phyloP scores from a whole-genome alignment of 1,140 invertebrate species.

The Hypsibius dujardini region DNA sequence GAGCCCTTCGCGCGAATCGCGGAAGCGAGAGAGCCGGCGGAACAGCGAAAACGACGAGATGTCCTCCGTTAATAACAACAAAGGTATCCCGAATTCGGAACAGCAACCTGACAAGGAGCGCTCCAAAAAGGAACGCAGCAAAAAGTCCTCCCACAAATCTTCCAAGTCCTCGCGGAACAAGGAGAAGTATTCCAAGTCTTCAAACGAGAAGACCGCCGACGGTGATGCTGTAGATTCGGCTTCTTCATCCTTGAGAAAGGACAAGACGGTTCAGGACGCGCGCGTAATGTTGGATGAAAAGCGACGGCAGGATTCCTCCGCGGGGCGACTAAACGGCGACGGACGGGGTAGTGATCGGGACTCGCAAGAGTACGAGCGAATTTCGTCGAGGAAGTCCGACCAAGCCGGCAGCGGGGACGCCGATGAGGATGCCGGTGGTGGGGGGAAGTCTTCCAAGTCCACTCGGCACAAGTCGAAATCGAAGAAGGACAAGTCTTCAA shows the following conservation, averaged over 20 bases:
- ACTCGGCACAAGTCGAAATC: background rate
- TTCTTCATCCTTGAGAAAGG: background rate
- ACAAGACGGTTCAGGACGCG: background rate
- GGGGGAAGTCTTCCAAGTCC: background rate
- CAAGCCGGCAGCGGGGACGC: background rate
- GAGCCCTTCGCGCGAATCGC: no score
- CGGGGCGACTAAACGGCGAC: background rate
- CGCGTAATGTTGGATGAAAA: background rate
- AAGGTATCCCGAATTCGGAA: background rate
- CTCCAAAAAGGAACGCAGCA: background rate
- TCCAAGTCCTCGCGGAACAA: background rate
- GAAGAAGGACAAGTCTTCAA: conserved; percentile 1
- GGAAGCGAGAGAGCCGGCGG: background rate
- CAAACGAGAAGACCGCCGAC: background rate
- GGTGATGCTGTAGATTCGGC: background rate
- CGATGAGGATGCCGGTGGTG: background rate
- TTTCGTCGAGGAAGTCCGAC: background rate
- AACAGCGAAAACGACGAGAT: background rate
- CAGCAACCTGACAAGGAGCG: background rate
- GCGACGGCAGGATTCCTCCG: background rate
- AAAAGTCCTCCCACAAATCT: background rate
- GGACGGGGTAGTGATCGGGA: background rate
- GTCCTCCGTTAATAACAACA: background rate
- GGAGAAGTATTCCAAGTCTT: background rate
- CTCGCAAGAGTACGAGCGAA: background rate